Evolutionary conservation across 2,888 invertebrate genomes (phyloP).

Genomic region (Platypus cylindrus): DNA sequence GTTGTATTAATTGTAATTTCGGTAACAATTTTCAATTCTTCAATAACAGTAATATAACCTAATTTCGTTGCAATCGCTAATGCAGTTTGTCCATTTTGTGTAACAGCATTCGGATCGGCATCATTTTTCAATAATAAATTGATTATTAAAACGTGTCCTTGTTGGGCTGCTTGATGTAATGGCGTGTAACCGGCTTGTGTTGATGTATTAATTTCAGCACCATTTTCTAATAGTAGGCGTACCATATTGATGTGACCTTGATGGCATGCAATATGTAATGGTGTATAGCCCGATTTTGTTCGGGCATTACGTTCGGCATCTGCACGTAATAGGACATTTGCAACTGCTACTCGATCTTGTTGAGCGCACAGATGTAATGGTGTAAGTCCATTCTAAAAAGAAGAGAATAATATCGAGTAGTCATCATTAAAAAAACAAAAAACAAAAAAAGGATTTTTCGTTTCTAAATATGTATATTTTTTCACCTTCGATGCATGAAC

Average conservation of each 20-base stretch:
- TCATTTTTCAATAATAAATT: slow-evolving; percentile 82
- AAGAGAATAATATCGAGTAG: slow-evolving; percentile 2
- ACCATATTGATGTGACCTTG: slow-evolving; percentile 92
- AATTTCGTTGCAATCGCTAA: slow-evolving; percentile 91
- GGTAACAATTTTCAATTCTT: slow-evolving; percentile 85
- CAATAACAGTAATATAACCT: slow-evolving; percentile 96
- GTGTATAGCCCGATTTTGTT: slow-evolving; percentile 84
- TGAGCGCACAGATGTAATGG: slow-evolving; percentile 92
- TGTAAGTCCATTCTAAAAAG: slow-evolving; percentile 66
- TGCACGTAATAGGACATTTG: slow-evolving; percentile 64
- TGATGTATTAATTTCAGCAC: slow-evolving; percentile 72
- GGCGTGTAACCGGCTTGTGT: slow-evolving; percentile 83
- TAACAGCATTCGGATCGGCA: slow-evolving; percentile 89
- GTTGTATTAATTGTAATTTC: slow-evolving; percentile 54
- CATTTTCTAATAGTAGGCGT: slow-evolving; percentile 72
- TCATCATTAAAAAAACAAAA: no score
- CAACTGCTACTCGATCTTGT: slow-evolving; percentile 82
- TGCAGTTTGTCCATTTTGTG: slow-evolving; percentile 94
- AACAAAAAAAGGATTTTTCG: no score
- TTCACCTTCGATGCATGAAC: slow-evolving; percentile 80
- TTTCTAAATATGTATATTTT: no score
- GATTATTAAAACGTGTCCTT: slow-evolving; percentile 84
- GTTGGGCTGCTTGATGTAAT: slow-evolving; percentile 95
- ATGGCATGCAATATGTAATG: slow-evolving; percentile 93
- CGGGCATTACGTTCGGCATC: slow-evolving; percentile 60